These are phyloP conservation scores for Allophyes oxyacanthae DNA, from an alignment of 2,888 invertebrate genomes.

Conservation along the genomic window DNA sequence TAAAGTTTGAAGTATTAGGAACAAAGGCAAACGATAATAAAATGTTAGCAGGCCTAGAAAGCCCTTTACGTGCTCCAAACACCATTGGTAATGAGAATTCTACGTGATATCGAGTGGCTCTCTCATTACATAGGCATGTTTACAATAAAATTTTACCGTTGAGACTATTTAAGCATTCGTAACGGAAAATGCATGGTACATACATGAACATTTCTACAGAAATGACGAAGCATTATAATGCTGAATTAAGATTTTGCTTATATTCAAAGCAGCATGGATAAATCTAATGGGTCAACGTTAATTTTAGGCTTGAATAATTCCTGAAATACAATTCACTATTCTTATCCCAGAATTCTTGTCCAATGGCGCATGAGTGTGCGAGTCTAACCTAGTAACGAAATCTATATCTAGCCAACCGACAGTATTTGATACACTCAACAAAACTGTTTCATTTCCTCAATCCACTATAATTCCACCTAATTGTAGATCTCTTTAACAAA, in stretches of 20 bases:
- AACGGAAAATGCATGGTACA: conserved; percentile 31
- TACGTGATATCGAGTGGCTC: conserved; percentile 67
- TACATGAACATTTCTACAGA: conserved; percentile 10
- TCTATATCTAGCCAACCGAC: conserved; percentile 43
- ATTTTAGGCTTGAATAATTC: conserved; percentile 8
- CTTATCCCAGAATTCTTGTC: conserved; percentile 12
- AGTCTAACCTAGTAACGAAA: conserved; percentile 34
- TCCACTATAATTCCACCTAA: conserved; percentile 6
- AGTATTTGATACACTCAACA: conserved; percentile 23
- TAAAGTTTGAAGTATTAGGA: conserved; percentile 36
- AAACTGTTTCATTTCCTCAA: conserved; percentile 33
- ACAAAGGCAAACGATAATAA: conserved; percentile 40
- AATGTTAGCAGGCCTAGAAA: conserved; percentile 62
- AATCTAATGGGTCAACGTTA: conserved; percentile 6
- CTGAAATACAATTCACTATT: too few species aligned
- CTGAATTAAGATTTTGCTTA: conserved; percentile 2
- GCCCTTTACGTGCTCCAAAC: conserved; percentile 64
- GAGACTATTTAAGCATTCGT: conserved; percentile 25
- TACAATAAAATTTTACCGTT: conserved; percentile 43
- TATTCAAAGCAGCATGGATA: neutral
- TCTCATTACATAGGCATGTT: conserved; percentile 58
- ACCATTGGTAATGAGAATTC: conserved; percentile 69
- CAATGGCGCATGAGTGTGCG: conserved; percentile 8
- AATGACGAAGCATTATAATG: conserved; percentile 7
- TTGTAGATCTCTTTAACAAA: conserved; percentile 9